Conservation (phyloP, 35 echinoderm and acorn worm species). For the Eucidaris tribuloides region DNA sequence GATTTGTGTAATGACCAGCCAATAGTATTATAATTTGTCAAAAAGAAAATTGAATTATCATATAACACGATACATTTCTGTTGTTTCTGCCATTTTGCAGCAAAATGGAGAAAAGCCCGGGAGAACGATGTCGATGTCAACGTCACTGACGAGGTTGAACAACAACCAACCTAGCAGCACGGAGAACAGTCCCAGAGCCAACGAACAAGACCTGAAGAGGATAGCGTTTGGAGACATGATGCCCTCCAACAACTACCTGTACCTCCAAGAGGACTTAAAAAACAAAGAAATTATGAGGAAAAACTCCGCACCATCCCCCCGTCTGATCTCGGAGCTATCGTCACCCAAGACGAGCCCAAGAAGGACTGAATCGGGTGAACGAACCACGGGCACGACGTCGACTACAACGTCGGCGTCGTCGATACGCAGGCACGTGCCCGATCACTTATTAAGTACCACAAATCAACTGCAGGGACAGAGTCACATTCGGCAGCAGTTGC, state of each 20-base stretch:
- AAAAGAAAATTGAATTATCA: no score
- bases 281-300: neutral
- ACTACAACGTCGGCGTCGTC: neutral
- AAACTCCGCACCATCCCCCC: conserved; percentile 24
- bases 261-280: neutral
- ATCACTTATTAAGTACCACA: conserved; percentile 73
- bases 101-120: conserved; percentile 2
- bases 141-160: neutral
- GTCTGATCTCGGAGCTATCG: neutral
- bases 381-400: neutral
- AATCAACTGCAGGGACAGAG: conserved; percentile 49
- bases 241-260: conserved; percentile 3
- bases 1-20: no score
- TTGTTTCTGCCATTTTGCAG: neutral
- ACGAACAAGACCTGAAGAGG: conserved; percentile 46
- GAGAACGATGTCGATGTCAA: neutral
- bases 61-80: no score
- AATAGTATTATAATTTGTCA: no score
- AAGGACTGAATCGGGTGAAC: neutral
- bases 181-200: neutral
- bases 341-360: conserved; percentile 38
- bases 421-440: conserved; percentile 37
- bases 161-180: neutral
- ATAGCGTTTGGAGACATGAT: conserved; percentile 74
- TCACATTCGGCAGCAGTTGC: conserved; percentile 60